Base-by-base conservation (phyloP, 2,888 invertebrate species). In the Mesorhabditis spiculigera region DNA sequence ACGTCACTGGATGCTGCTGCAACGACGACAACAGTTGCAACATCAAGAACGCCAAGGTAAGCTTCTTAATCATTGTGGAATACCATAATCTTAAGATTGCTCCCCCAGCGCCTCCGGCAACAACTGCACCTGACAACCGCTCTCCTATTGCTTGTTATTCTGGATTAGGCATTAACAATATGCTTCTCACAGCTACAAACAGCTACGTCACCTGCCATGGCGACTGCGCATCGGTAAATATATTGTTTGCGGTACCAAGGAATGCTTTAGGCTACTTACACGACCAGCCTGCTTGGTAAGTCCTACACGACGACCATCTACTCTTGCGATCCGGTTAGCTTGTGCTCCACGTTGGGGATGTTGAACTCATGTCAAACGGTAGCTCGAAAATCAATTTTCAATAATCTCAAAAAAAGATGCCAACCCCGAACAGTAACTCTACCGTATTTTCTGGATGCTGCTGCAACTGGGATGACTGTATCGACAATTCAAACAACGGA, bases 291-390 rank as follows among this genome's bases (percentile, higher is more conserved):
- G 8, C 58, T 13, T 13, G 58, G 58, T n/a, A 50, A 50, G 58
- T 50, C 58, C n/a, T 68, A 41, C 67, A 8, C n/a, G 10, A 68
- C 74, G 45, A 75, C 74, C 43, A 61, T 75, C 66, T 78, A 75
- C 75, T 67, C 75, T 58, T 78, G 78, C 67, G 76, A 76, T 58
- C 78, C 78, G 61, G 69, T 75, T n/a, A 45, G 73, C 28, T 75
- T 77, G 45, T 78, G 78, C 64, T 13, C 45, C 4, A 6, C 70
- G 8, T 64, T 78, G 10, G 69, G 75, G 4, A 70, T 72, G 50
- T 28, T 61, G 43, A 70, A 70, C 68, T 43, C 65, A 10, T 72
- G 72, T 63, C 28, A 28, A 28, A 28, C 28, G 28, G 28, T 28
- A 28, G 28, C 28, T 28, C 28, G 28, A 28, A 28, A 28, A 28